phyloP scores from a whole-genome alignment of 2,797 vertebrate species.

The Meriones psammophilus region DNA sequence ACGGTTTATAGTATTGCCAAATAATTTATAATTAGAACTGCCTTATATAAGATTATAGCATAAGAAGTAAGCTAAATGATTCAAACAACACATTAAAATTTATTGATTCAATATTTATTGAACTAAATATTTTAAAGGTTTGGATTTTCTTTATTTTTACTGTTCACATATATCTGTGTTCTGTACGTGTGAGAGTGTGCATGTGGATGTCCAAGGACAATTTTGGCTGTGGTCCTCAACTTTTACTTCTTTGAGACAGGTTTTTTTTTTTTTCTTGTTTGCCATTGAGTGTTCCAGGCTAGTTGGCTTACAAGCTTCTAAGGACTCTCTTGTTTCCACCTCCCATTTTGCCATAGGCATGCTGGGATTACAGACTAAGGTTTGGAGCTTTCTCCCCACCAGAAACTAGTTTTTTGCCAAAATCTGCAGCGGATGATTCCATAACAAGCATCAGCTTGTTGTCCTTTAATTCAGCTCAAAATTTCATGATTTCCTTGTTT shows the following conservation, averaged over 20 bases:
- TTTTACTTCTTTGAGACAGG: not conserved
- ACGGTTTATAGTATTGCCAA: conserved; percentile 53
- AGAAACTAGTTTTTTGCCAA: not conserved
- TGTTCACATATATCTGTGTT: not conserved
- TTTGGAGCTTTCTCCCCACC: not conserved
- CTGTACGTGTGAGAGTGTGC: not conserved
- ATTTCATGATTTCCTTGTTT: too few species aligned
- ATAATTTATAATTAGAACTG: conserved; percentile 65
- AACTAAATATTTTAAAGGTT: conserved; percentile 59
- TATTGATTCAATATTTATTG: conserved; percentile 21
- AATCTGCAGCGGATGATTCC: not conserved
- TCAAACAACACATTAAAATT: conserved; percentile 49
- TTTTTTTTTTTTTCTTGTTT: too few species aligned
- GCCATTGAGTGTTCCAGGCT: not conserved
- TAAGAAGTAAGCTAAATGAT: conserved; percentile 32
- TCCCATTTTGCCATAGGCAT: not conserved
- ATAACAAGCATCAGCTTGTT: not conserved
- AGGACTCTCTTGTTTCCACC: not conserved
- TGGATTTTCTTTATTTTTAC: conserved; percentile 27
- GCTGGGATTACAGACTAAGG: not conserved
- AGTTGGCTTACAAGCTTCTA: not conserved
- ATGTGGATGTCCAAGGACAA: not conserved
- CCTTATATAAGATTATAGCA: conserved; percentile 28
- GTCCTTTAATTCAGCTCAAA: not conserved
- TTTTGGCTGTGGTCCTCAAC: not conserved